phyloP scores from a whole-genome alignment of 37 sponge, comb jelly and placozoan genomes.

The Halichondria panicea region DNA sequence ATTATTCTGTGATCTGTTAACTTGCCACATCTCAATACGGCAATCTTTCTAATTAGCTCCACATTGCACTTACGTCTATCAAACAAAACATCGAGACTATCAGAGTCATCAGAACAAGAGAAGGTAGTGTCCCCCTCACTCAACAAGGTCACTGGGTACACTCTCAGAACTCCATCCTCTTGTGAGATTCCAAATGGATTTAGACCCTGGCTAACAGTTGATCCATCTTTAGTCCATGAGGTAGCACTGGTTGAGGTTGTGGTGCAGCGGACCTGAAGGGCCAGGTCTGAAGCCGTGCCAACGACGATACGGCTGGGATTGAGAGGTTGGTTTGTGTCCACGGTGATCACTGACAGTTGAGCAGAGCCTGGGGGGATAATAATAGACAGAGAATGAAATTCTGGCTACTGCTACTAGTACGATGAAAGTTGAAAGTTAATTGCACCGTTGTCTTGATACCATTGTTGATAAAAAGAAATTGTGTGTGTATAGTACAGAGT shows the following conservation, averaged over 20 bases:
- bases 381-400: too few relatives aligned
- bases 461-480: too few relatives aligned
- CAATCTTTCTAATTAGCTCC: neutral
- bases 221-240: neutral
- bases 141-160: constrained; percentile 11
- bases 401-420: too few relatives aligned
- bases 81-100: neutral
- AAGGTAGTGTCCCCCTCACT: neutral
- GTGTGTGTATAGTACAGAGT: too few relatives aligned
- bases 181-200: constrained; percentile 4
- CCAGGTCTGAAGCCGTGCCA: neutral
- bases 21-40: too few relatives aligned
- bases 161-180: constrained; percentile 4
- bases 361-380: too few relatives aligned
- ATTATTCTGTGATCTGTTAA: too few relatives aligned
- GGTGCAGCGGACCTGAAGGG: neutral
- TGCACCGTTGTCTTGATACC: too few relatives aligned
- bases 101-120: neutral
- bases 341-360: too few relatives aligned
- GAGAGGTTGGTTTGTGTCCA: too few relatives aligned
- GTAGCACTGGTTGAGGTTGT: neutral
- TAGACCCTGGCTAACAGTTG: neutral
- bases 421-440: too few relatives aligned
- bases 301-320: neutral
- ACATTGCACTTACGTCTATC: neutral